Base-by-base conservation (phyloP, 2,888 invertebrate species). In the Anthoptus insignis region DNA sequence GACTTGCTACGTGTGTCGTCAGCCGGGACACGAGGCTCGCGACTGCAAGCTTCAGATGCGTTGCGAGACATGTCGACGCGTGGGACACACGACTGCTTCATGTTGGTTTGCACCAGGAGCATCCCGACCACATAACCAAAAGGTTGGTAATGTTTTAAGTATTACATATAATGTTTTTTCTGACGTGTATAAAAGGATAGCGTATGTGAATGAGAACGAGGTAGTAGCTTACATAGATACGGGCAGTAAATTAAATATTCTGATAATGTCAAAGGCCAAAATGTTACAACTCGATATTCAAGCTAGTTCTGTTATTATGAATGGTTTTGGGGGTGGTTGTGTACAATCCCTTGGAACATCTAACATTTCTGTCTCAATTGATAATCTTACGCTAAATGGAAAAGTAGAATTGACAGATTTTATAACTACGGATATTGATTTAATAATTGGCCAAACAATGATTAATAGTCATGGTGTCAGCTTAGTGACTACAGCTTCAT, bases 1-100 rank as follows among this genome's bases (percentile, higher is more conserved):
- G 56, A 34, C 21, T 3, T 73, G 73, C 64, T 75, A 66, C 67
- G 39, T 13, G 1, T 73, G 73, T 37, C 66, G 72, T 0, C 16
- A 52, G 8, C 24, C 49, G 3, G 73, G 71, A 1, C 72, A 75
- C 32, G 67, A 69, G 24, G 68, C 71, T 1, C 50, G 61, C 27
- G 66, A 67, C 52, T 72, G 70, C 59, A 42, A 47, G 14, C 0
- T 21, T 5, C 27, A 27, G n/a, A 59, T 9, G 39, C 61, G 57
- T 37, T 75, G 73, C 60, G 67, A 69, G 8, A 22, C 3, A 27
- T 70, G 70, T 52, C 66, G 39, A 19, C 73, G 70, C 19, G 0
- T 4, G 0, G 70, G 72, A 5, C 75, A 73, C 49, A 63, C 65
- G 2, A 13, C 70, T 0, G 53, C 66, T 0, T 57, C 49, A 5